Percentiles rank a stretch among this genome's conserved stretches.
Conservation (phyloP, 2,888 invertebrate species). For the Heliconius hortense region DNA sequence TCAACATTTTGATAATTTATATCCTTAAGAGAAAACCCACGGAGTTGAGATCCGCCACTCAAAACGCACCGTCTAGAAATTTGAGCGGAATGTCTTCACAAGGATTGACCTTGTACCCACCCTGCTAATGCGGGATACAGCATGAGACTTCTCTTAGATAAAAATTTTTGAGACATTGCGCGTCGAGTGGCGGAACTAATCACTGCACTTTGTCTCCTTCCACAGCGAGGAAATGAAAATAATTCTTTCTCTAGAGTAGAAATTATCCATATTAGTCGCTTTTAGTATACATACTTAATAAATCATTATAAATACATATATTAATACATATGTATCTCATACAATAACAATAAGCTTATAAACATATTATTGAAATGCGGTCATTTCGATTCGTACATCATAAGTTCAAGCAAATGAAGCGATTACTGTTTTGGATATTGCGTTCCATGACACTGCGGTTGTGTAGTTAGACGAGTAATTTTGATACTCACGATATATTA, state of each 20-base stretch:
- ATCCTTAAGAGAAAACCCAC: not conserved
- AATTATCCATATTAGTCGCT: no score
- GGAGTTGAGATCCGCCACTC: not conserved
- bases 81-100: not conserved
- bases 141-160: no score
- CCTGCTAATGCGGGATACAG: no score
- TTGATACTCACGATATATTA: conserved; percentile 51
- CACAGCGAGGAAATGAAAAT: no score
- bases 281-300: no score
- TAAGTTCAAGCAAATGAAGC: conserved; percentile 70
- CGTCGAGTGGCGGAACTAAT: no score
- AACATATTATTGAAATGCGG: conserved; percentile 3
- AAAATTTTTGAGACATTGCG: no score
- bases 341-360: not conserved
- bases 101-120: no score
- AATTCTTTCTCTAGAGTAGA: no score
- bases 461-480: conserved; percentile 34
- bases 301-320: no score
- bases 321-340: not conserved
- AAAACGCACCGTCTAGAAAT: not conserved
- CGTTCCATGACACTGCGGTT: conserved; percentile 48
- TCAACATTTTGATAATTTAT: no score
- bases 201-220: no score
- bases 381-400: conserved; percentile 64
- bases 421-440: conserved; percentile 68